Percentiles rank a stretch among this genome's conserved stretches.
Conservation (phyloP, 2,113 vertebrate genomes). For the Gallinago media region DNA sequence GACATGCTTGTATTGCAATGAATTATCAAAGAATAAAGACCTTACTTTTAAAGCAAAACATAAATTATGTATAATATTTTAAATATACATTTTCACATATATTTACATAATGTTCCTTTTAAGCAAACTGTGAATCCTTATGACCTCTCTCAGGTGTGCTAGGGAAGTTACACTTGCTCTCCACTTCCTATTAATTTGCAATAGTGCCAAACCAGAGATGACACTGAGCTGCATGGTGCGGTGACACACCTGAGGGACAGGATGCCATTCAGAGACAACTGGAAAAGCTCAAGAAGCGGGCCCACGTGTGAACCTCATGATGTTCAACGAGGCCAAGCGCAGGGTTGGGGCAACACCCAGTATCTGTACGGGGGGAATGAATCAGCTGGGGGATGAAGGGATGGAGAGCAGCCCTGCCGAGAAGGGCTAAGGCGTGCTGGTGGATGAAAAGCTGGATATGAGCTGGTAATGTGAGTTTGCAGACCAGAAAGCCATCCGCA, state of each 20-base stretch:
- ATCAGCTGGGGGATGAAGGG: not conserved
- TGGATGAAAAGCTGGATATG: not conserved
- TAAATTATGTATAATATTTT: not conserved
- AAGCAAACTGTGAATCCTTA: not conserved
- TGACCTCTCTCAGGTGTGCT: not conserved
- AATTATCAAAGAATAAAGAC: conserved; percentile 8
- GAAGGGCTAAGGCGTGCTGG: too few relatives aligned
- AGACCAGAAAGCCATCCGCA: not conserved
- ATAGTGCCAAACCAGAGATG: not conserved
- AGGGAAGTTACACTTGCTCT: not conserved
- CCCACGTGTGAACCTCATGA: not conserved
- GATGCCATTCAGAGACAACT: not conserved
- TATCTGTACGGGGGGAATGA: not conserved
- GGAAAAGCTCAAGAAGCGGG: not conserved
- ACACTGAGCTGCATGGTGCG: not conserved
- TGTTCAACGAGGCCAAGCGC: not conserved
- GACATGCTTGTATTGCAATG: not conserved
- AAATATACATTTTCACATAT: not conserved
- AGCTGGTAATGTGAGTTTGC: not conserved
- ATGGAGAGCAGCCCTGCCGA: not conserved
- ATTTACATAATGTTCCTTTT: not conserved
- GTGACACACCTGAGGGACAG: not conserved
- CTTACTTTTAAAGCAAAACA: not conserved
- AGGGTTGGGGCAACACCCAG: not conserved
- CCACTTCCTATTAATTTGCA: not conserved